A percentile compares a stretch with the other conserved stretches of the same genome.
Evolutionary conservation across 1,140 invertebrate genomes (phyloP).

Genomic region (Bactericera cockerelli): DNA sequence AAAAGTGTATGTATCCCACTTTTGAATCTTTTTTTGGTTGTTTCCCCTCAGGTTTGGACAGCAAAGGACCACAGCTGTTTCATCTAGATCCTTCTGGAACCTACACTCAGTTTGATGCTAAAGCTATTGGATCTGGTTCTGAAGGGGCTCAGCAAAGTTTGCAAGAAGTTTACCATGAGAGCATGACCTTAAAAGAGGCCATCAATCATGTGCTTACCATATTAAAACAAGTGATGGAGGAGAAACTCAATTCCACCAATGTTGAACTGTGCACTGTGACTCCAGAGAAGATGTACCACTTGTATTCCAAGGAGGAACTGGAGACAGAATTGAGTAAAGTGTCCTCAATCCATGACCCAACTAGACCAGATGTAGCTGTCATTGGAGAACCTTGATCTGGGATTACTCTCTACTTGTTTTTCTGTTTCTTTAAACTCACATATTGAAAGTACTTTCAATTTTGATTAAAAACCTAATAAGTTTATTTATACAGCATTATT

Average conservation of each 20-base stretch:
- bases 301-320: constrained; percentile 79
- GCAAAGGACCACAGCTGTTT: constrained; percentile 72
- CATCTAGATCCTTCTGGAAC: constrained; percentile 98
- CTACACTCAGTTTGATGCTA: constrained; percentile 94
- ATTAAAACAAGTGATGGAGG: constrained; percentile 99
- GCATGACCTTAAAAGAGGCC: constrained; percentile 92
- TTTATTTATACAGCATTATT: no score
- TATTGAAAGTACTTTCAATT: no score
- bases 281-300: constrained; percentile 65
- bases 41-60: constrained; percentile 52
- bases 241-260: constrained; percentile 93
- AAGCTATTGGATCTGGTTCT: constrained; percentile 97
- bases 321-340: constrained; percentile 41
- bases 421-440: no score
- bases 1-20: no score
- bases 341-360: neutral
- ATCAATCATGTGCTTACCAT: constrained; percentile 83
- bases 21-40: no score
- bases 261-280: constrained; percentile 96
- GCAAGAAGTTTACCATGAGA: constrained; percentile 78
- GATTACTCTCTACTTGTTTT: no score
- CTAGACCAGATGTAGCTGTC: constrained; percentile 1
- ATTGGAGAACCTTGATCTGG: constrained; percentile 2
- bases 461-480: no score
- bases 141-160: constrained; percentile 97